Conservation (phyloP, 2,888 invertebrate species). For the Cephonodes hylas region DNA sequence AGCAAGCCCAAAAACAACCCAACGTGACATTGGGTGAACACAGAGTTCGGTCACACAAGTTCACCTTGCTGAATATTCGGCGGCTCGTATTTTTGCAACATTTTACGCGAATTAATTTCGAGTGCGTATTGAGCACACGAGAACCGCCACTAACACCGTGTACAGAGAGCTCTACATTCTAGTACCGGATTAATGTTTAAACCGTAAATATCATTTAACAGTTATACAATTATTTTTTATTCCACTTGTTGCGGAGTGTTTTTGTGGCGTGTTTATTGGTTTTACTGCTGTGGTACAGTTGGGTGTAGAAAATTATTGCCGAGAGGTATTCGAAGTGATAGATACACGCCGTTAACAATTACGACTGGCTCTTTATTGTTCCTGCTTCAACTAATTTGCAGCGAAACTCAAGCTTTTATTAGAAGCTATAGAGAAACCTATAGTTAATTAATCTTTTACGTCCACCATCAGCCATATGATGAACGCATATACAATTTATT, state of each 20-base stretch:
- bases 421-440: too few species aligned
- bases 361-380: too few species aligned
- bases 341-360: too few species aligned
- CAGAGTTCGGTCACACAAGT: not conserved
- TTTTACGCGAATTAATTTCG: not conserved
- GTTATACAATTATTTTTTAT: not conserved
- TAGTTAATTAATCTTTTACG: too few species aligned
- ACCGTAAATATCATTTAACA: not conserved
- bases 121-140: not conserved
- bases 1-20: not conserved
- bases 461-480: too few species aligned
- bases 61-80: not conserved
- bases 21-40: not conserved
- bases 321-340: not conserved
- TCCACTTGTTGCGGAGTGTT: not conserved
- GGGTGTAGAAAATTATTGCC: not conserved
- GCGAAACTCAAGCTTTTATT: too few species aligned
- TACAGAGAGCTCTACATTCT: slow-evolving; percentile 4
- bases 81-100: slow-evolving; percentile 1
- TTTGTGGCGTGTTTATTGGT: not conserved
- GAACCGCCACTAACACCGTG: slow-evolving; percentile 3
- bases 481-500: too few species aligned
- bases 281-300: not conserved
- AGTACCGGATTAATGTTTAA: not conserved
- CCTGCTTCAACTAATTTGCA: too few species aligned